Evolutionary conservation across 2,888 invertebrate genomes (phyloP).

Genomic region (Merodon equestris): DNA sequence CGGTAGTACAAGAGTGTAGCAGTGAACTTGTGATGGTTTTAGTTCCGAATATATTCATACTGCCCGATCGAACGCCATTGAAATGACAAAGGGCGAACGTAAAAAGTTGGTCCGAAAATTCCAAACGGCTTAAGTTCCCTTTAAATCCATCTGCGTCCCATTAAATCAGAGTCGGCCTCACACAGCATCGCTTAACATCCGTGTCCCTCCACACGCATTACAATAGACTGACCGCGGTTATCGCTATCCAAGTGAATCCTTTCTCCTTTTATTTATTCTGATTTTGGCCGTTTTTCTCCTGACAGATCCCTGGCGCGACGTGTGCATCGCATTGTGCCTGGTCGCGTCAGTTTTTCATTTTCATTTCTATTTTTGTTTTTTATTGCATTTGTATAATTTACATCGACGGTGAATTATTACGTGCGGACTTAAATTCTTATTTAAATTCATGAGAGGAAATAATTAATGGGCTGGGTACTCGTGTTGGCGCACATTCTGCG

Average conservation of each 20-base stretch:
- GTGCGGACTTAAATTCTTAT: conserved; percentile 66
- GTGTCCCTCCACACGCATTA: conserved; percentile 38
- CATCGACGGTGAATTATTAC: conserved; percentile 65
- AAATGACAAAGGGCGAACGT: too few species aligned
- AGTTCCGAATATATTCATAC: too few species aligned
- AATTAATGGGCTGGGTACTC: conserved; percentile 61
- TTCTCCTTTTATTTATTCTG: conserved; percentile 30
- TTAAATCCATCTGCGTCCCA: neutral
- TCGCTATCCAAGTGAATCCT: conserved; percentile 40
- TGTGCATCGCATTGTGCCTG: conserved; percentile 46
- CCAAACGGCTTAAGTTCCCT: too few species aligned
- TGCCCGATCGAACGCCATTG: too few species aligned
- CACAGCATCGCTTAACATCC: conserved; percentile 26
- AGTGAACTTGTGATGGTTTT: too few species aligned
- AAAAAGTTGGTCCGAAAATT: too few species aligned
- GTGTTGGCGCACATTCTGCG: conserved; percentile 46
- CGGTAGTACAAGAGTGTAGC: too few species aligned
- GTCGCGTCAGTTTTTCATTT: conserved; percentile 12
- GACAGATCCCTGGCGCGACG: neutral
- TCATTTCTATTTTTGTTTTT: conserved; percentile 29
- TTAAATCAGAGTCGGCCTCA: conserved; percentile 39
- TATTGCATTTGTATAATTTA: conserved; percentile 40
- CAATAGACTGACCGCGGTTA: conserved; percentile 8
- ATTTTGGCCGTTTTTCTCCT: neutral
- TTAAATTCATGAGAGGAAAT: conserved; percentile 68